Percentiles rank a stretch among this genome's conserved stretches.
These are phyloP conservation scores for Agrilus biguttatus DNA, from an alignment of 2,888 invertebrate species.

Conservation along the genomic window DNA sequence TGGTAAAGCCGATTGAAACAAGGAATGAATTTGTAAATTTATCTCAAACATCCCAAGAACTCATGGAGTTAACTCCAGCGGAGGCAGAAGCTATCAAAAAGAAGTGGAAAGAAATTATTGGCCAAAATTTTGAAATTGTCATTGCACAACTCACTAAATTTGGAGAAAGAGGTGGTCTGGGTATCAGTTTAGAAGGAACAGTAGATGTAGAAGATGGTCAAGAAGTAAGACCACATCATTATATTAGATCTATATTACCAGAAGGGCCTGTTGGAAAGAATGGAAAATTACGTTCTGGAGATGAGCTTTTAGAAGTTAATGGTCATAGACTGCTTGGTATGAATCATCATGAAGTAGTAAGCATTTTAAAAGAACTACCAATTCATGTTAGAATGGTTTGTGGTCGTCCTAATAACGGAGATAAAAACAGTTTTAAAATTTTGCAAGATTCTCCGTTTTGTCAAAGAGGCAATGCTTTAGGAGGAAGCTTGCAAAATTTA, in stretches of 20 bases:
- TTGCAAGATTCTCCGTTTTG: constrained; percentile 19
- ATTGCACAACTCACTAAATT: constrained; percentile 75
- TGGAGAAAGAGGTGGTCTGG: constrained; percentile 83
- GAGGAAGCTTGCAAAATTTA: constrained; percentile 47
- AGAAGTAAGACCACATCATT: constrained; percentile 96
- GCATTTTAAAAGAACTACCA: constrained; percentile 82
- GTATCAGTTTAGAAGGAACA: constrained; percentile 94
- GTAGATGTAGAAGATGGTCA: constrained; percentile 95
- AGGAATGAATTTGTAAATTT: not conserved
- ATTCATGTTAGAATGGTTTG: constrained; percentile 85
- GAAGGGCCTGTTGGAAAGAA: constrained; percentile 96
- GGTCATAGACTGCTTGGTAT: constrained; percentile 76
- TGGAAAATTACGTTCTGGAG: constrained; percentile 77
- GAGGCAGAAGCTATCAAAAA: constrained; percentile 65
- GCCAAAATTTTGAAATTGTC: constrained; percentile 59
- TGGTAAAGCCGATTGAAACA: too few species aligned
- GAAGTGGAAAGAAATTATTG: constrained; percentile 74
- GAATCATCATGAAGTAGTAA: constrained; percentile 90
- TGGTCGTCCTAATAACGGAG: constrained; percentile 40
- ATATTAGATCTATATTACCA: constrained; percentile 91
- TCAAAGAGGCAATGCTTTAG: constrained; percentile 27
- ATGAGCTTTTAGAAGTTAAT: constrained; percentile 91
- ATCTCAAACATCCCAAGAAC: constrained; percentile 4
- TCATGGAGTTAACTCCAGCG: constrained; percentile 41
- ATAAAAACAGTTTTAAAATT: constrained; percentile 22